phyloP scores from a whole-genome alignment of 2,113 vertebrate species.

The Phylloscopus trochilus region DNA sequence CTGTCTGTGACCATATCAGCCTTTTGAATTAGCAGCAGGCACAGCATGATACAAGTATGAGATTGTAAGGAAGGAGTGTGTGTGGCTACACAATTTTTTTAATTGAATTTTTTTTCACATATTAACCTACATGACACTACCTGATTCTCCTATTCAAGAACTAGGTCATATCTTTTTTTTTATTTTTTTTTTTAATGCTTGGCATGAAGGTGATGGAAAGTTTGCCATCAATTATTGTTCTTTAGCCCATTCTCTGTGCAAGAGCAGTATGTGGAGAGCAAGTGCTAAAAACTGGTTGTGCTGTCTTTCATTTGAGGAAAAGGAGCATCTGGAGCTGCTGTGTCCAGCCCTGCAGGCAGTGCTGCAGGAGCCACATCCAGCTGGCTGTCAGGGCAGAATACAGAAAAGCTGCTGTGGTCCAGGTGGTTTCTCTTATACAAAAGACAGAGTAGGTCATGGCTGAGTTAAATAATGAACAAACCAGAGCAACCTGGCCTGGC shows the following conservation, averaged over 20 bases:
- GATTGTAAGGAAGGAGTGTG: background rate
- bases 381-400: background rate
- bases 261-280: background rate
- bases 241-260: background rate
- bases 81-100: background rate
- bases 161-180: background rate
- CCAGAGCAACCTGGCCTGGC: background rate
- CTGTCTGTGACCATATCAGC: background rate
- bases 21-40: background rate
- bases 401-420: background rate
- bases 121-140: background rate
- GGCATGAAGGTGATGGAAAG: background rate
- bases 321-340: background rate
- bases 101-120: background rate
- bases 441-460: accelerated
- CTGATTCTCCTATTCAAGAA: background rate
- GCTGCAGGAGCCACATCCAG: background rate
- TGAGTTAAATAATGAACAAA: background rate
- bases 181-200: background rate
- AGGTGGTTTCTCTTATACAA: background rate
- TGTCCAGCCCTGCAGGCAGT: background rate
- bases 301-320: background rate
- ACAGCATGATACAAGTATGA: background rate
- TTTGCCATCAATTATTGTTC: background rate
- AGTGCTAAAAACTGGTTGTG: background rate